Evolutionary conservation across 2,888 invertebrate species (phyloP), one percentile per base, ranked within the genome.

Genomic region (Drosophila atripex): DNA sequence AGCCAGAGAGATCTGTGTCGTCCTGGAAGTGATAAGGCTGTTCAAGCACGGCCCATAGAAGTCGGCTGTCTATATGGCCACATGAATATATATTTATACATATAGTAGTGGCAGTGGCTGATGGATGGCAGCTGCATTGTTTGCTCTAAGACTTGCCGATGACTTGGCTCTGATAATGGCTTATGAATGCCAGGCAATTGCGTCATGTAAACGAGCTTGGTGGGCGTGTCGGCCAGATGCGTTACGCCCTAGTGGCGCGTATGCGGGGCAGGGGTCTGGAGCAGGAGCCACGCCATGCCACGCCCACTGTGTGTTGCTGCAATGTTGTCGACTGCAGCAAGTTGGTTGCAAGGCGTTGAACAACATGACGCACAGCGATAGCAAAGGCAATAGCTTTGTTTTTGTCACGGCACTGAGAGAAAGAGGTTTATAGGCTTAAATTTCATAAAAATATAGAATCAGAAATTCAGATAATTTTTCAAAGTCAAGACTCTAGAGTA

Each of bases 131-230:
- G 63, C 59, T 46, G 73, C 82, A 82, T 82, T 82, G 82, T 82
- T 82, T 82, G 87, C 76, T 85, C 73, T 87, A 78, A 85, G 87
- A 78, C 57, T 53, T 55, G 66, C 60, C 82, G 87, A 87, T 82
- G 85, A 85, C 82, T 87, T 80, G 76, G 72, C 82, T 58, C 71
- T 68, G 82, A 82, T 82, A 82, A 76, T 76, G 72, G 82, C 82
- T 80, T 78, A 78, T 82, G 82, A 84, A 87, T 85, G 82, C 85
- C 74, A 65, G 74, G 78, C 78, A 78, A 78, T 82, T 80, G 78
- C 70, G 58, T 80, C 73, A 87, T 87, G 82, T 85, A 85, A 87
- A 86, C 75, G 64, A 77, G 72, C 49, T 58, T 47, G 32, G 45
- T 54, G 75, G 77, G 85, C 78, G 78, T 86, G 68, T 39, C 32